Percentiles rank a stretch among this genome's conserved stretches.
phyloP scores from a whole-genome alignment of 1,140 invertebrate genomes.

The Pogonus chalceus region DNA sequence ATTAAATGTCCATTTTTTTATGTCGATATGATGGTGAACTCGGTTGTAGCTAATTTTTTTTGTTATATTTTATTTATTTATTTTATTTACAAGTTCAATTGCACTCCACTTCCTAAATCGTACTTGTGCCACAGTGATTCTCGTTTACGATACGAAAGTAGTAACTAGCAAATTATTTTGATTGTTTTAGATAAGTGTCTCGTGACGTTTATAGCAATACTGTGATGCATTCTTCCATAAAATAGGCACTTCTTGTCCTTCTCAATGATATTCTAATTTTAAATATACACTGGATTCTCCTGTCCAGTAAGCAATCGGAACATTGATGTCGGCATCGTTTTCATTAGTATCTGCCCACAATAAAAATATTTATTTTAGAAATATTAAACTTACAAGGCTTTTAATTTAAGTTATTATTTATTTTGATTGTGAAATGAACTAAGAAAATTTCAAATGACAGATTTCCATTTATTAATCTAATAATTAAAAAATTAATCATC shows the following conservation, averaged over 20 bases:
- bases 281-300: slow-evolving; percentile 98
- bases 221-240: background rate
- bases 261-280: slow-evolving; percentile 35
- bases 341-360: slow-evolving; percentile 99
- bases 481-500: too few species aligned
- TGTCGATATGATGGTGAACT: background rate
- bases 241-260: slow-evolving; percentile 36
- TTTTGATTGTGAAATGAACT: too few species aligned
- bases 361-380: too few species aligned
- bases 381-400: too few species aligned
- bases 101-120: background rate
- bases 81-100: background rate
- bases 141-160: too few species aligned
- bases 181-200: background rate
- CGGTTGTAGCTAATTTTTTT: too few species aligned
- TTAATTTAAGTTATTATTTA: too few species aligned
- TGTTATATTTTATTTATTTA: background rate
- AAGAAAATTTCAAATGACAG: too few species aligned
- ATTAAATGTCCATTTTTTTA: background rate
- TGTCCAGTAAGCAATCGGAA: slow-evolving; percentile 97
- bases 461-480: too few species aligned
- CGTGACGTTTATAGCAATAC: background rate
- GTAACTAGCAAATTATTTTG: background rate
- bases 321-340: slow-evolving; percentile 99
- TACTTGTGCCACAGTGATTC: background rate